phyloP scores from a whole-genome alignment of 1,140 invertebrate species.

The Rhagoletis zephyria region DNA sequence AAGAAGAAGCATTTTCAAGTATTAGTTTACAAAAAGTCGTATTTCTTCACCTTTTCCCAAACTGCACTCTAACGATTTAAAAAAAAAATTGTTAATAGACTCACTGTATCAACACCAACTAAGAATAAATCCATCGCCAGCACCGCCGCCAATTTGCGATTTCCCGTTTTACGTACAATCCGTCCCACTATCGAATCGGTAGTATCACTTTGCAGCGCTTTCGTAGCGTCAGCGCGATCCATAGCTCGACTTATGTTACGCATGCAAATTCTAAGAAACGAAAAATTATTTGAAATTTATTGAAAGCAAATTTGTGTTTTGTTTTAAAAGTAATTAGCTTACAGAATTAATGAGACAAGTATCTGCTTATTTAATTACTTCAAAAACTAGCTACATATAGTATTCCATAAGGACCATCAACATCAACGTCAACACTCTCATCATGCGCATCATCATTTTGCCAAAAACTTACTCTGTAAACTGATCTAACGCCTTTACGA shows the following conservation, averaged over 20 bases:
- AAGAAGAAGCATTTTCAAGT: too few relatives aligned
- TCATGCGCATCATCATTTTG: neutral
- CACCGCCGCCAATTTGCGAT: conserved; percentile 82
- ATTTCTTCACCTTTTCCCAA: too few relatives aligned
- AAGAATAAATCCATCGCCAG: conserved; percentile 87
- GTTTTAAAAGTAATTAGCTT: too few relatives aligned
- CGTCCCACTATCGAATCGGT: conserved; percentile 79
- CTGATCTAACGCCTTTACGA: conserved; percentile 82
- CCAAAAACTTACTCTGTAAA: conserved; percentile 78
- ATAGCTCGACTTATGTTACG: conserved; percentile 77
- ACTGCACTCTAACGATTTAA: too few relatives aligned
- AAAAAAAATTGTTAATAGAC: neutral
- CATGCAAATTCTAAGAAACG: conserved; percentile 76
- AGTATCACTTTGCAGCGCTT: conserved; percentile 66
- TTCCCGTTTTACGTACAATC: conserved; percentile 77
- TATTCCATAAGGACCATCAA: neutral
- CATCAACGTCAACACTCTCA: neutral
- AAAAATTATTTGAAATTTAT: conserved; percentile 42
- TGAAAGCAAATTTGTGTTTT: too few relatives aligned
- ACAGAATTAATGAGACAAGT: too few relatives aligned
- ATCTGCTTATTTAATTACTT: neutral
- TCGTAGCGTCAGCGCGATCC: conserved; percentile 73
- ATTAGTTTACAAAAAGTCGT: too few relatives aligned
- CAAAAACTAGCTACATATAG: neutral
- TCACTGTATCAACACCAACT: conserved; percentile 90